Evolutionary conservation across 1,140 invertebrate genomes (phyloP).

Genomic region (Dolichoris vasculosae): DNA sequence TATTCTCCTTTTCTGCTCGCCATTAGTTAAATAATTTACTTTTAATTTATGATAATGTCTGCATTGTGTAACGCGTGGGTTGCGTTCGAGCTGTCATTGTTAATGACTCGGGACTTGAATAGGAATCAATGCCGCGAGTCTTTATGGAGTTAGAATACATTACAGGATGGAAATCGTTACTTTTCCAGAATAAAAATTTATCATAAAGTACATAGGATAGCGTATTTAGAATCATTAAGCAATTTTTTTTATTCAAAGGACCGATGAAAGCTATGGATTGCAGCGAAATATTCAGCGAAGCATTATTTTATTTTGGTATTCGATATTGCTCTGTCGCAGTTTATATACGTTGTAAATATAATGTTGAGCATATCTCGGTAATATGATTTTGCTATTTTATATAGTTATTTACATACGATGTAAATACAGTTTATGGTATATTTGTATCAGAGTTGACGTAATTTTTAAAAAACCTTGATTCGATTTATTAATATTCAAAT

Average conservation of each 20-base stretch:
- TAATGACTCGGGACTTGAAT: background rate
- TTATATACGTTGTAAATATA: background rate
- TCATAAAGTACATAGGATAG: background rate
- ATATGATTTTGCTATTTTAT: too few relatives aligned
- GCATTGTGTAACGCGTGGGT: background rate
- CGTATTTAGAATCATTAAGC: background rate
- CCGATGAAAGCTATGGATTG: background rate
- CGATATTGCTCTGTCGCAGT: background rate
- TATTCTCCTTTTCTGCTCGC: background rate
- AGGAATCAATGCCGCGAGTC: background rate
- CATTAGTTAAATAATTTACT: background rate
- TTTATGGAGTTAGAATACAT: background rate
- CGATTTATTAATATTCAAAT: background rate
- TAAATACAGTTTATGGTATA: too few relatives aligned
- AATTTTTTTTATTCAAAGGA: background rate
- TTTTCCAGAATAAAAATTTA: background rate
- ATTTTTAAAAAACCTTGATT: background rate
- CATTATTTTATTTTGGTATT: background rate
- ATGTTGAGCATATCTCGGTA: too few relatives aligned
- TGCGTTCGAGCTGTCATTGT: background rate
- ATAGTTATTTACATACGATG: too few relatives aligned
- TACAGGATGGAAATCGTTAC: background rate
- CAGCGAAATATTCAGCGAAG: background rate
- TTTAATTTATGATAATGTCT: slow-evolving; percentile 6
- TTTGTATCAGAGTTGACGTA: too few relatives aligned